Base-by-base conservation (phyloP, 2,797 vertebrate species). In the Xenentodon cancila region DNA sequence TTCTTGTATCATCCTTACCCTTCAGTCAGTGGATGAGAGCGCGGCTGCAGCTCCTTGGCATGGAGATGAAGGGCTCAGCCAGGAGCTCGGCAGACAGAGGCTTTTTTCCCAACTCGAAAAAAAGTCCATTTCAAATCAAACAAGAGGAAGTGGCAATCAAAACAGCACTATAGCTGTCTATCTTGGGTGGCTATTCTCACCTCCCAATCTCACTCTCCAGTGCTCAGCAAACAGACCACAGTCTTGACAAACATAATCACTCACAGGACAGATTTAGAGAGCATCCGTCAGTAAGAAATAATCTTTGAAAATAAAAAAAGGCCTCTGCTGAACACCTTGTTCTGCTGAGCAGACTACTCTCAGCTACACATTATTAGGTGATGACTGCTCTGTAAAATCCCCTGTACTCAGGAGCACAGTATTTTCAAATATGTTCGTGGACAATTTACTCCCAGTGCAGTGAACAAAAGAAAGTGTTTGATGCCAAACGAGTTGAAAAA, bases 231-330 rank as follows among this genome's bases (percentile, higher is more conserved):
- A 88, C 84, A 82, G 68, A 64, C 73, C 68, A 46, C 50, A 53
- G 42, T 80, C 69, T 74, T 84, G 81, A 86, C 82, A 87, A 88
- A 87, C 76, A 77, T 80, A 81, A 89, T 88, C 86, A 80, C 68
- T 77, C 71, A 58, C 65, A 52, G 70, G 60, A 58, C 59, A 55
- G 71, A 77, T 77, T 79, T 81, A 64, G 47, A 47, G 62, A 77
- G 74, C 70, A 85, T 84, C 84, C 83, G 81, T 85, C 75, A 67
- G 44, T 4, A 22, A 48, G 64, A 48, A 42, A 60, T 59, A 63
- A 47, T 50, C 32, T 15, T 30, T 20, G 5, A 20, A 21, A 47
- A 55, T 30, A 27, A 51, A 20, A 64, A 44, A 47, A 58, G 18
- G 2, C 20, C 56, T 52, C 51, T 30, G 61, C 68, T 79, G 72